Percentiles rank a stretch among this genome's conserved stretches.
Evolutionary conservation across 2,113 vertebrate genomes (phyloP).

Genomic region (Python bivittatus): DNA sequence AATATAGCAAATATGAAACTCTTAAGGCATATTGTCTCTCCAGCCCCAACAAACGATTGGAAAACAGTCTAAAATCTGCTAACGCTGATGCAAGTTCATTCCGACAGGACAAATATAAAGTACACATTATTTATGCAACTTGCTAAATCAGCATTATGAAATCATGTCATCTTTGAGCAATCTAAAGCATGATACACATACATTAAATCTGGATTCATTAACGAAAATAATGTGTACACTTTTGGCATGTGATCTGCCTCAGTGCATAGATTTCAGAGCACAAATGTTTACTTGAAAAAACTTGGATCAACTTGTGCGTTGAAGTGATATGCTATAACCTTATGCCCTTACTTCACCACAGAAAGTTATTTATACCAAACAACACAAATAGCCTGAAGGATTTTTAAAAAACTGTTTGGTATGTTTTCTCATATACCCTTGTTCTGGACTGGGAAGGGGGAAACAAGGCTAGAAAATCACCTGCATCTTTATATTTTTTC

Average conservation of each 20-base stretch:
- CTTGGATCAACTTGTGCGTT: constrained; percentile 29
- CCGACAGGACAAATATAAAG: background rate
- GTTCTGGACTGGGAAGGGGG: background rate
- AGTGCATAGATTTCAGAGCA: constrained; percentile 43
- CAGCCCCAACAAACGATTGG: background rate
- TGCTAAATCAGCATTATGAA: background rate
- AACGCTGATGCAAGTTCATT: background rate
- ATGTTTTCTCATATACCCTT: background rate
- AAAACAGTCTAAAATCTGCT: background rate
- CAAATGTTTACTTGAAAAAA: constrained; percentile 50
- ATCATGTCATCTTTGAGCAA: background rate
- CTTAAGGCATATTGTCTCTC: background rate
- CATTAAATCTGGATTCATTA: constrained; percentile 19
- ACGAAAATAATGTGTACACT: constrained; percentile 3
- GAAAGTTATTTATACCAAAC: background rate
- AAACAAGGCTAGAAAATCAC: background rate
- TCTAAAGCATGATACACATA: background rate
- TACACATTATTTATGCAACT: background rate
- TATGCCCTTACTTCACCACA: background rate
- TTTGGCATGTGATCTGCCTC: constrained; percentile 44
- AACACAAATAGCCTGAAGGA: background rate
- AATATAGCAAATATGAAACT: background rate
- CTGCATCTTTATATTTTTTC: background rate
- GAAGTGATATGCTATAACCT: constrained; percentile 38
- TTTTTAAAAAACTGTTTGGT: background rate